Evolutionary conservation across 2,888 invertebrate species (phyloP).

Genomic region (Andrena flavipes): DNA sequence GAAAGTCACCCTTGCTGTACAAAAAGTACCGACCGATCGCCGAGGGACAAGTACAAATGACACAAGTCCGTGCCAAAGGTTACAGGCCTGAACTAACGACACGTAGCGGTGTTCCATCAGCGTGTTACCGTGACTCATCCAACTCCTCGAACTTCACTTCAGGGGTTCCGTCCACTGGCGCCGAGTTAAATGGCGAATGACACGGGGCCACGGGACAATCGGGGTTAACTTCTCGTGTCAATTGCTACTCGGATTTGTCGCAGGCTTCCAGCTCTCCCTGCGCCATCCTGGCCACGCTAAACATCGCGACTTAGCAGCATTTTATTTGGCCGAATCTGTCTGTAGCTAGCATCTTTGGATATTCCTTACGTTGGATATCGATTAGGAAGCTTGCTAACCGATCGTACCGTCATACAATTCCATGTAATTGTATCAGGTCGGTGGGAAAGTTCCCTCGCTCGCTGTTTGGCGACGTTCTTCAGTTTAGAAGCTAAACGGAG

Average conservation of each 20-base stretch:
- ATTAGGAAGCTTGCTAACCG: no score
- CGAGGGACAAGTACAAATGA: background rate
- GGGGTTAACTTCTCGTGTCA: slow-evolving; percentile 84
- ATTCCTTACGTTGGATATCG: no score
- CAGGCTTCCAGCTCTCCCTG: slow-evolving; percentile 29
- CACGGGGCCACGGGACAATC: slow-evolving; percentile 75
- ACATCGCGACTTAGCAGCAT: background rate
- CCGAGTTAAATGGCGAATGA: slow-evolving; percentile 79
- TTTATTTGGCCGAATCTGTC: background rate
- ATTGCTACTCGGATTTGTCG: slow-evolving; percentile 78
- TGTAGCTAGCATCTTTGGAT: no score
- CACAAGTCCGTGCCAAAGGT: slow-evolving; percentile 25
- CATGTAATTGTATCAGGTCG: no score
- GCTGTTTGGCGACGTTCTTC: no score
- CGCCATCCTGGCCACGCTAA: slow-evolving; percentile 60
- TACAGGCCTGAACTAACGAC: slow-evolving; percentile 17
- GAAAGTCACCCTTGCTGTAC: background rate
- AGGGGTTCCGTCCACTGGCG: slow-evolving; percentile 25
- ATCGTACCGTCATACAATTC: no score
- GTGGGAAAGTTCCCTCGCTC: no score
- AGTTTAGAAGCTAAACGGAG: background rate
- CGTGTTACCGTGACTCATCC: slow-evolving; percentile 54
- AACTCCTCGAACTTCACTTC: slow-evolving; percentile 49
- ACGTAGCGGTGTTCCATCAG: slow-evolving; percentile 19
- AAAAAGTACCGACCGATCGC: background rate